Evolutionary conservation across 2,888 invertebrate genomes (phyloP).

Genomic region (Bellardia pandia): DNA sequence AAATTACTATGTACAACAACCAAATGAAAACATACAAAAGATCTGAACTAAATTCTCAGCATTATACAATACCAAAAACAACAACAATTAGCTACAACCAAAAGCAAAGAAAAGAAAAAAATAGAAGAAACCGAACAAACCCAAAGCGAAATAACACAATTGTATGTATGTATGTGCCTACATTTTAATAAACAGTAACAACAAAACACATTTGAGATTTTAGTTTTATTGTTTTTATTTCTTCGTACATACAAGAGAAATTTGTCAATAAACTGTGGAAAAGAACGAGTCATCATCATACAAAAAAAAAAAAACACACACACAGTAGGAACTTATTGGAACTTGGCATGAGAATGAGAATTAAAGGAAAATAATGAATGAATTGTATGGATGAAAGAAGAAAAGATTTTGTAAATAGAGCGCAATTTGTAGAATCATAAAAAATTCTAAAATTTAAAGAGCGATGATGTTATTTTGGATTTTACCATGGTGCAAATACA

Average conservation of each 20-base stretch:
- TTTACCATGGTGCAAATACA: too few species aligned
- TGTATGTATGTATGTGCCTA: slow-evolving; percentile 18
- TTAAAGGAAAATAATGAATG: slow-evolving; percentile 6
- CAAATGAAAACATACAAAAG: slow-evolving; percentile 41
- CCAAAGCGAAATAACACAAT: slow-evolving; percentile 29
- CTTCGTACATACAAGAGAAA: slow-evolving; percentile 8
- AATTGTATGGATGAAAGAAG: not conserved
- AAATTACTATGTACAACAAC: not conserved
- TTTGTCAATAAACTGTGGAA: slow-evolving; percentile 19
- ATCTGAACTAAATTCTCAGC: slow-evolving; percentile 57
- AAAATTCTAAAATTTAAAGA: not conserved
- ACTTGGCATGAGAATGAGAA: not conserved
- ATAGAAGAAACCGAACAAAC: slow-evolving; percentile 12
- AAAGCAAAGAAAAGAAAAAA: slow-evolving; percentile 11
- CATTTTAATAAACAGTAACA: slow-evolving; percentile 1
- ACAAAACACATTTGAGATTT: slow-evolving; percentile 21
- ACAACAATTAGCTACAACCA: slow-evolving; percentile 20
- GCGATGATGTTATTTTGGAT: not conserved
- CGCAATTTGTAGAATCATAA: not conserved
- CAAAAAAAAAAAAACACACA: not conserved
- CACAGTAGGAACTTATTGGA: not conserved
- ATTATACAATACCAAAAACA: not conserved
- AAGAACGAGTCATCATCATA: slow-evolving; percentile 20
- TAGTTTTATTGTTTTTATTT: not conserved
- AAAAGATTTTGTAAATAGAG: slow-evolving; percentile 4